These are phyloP conservation scores for Baryphthengus martii DNA, from an alignment of 2,113 vertebrate genomes.

Conservation along the genomic window DNA sequence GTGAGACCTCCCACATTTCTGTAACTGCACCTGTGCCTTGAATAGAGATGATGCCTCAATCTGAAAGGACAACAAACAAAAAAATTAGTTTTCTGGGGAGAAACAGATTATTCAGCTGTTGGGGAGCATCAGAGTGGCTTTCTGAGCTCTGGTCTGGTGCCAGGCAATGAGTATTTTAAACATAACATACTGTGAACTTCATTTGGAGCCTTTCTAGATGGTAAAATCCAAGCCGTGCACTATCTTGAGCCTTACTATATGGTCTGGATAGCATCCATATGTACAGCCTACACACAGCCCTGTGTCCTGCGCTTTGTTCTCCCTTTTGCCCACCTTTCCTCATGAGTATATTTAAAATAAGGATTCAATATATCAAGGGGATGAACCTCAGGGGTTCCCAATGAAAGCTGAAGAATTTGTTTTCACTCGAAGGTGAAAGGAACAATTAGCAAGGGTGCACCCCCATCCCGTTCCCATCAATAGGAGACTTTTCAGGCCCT, in stretches of 20 bases:
- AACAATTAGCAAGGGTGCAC: constrained; percentile 15
- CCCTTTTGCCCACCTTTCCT: background rate
- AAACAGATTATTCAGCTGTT: background rate
- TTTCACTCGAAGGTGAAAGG: constrained; percentile 12
- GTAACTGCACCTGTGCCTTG: background rate
- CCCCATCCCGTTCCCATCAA: background rate
- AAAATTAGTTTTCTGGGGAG: background rate
- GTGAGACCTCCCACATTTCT: background rate
- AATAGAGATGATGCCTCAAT: background rate
- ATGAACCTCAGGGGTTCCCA: background rate
- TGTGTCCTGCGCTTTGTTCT: background rate
- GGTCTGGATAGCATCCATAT: fast-evolving
- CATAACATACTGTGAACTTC: background rate
- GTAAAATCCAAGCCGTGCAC: background rate
- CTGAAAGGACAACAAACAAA: background rate
- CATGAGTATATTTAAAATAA: background rate
- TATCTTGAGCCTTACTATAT: fast-evolving
- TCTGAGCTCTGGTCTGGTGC: background rate
- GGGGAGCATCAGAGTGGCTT: background rate
- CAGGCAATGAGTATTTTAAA: background rate
- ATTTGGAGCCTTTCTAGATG: background rate
- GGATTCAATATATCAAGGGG: background rate
- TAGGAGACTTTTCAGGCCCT: background rate
- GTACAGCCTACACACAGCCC: background rate
- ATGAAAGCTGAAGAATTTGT: constrained; percentile 28